These are phyloP conservation scores for Brachionus calyciflorus DNA, from an alignment of 1,140 invertebrate species.

Conservation along the genomic window DNA sequence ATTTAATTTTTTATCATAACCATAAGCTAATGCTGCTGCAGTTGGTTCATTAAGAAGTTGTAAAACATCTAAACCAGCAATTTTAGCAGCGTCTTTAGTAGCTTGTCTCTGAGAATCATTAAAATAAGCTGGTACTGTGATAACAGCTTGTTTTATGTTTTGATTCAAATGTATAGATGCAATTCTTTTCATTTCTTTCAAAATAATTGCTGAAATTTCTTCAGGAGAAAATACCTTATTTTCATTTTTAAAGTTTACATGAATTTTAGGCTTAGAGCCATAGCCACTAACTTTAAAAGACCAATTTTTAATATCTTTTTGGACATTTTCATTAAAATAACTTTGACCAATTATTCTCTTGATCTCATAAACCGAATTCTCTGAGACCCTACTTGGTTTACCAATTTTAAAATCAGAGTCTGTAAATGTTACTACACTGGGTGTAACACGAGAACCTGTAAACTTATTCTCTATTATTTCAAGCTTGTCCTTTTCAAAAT, in stretches of 20 bases:
- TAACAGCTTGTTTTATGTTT: conserved; percentile 65
- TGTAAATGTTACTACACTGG: conserved; percentile 60
- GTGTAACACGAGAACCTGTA: conserved; percentile 89
- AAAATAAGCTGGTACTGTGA: conserved; percentile 61
- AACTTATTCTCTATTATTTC: conserved; percentile 97
- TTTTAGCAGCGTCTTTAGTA: conserved; percentile 64
- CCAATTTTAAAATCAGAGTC: conserved; percentile 96
- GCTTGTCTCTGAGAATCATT: conserved; percentile 64
- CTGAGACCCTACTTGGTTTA: conserved; percentile 77
- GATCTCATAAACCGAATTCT: conserved; percentile 69
- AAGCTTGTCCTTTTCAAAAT: conserved; percentile 74
- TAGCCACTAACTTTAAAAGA: conserved; percentile 66
- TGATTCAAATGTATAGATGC: conserved; percentile 94
- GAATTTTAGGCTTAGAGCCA: conserved; percentile 69
- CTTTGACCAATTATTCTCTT: conserved; percentile 84
- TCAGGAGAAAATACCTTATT: conserved; percentile 82
- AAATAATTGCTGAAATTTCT: conserved; percentile 80
- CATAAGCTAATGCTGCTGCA: conserved; percentile 62
- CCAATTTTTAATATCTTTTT: conserved; percentile 88
- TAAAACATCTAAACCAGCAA: conserved; percentile 64
- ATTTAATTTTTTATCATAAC: conserved; percentile 59
- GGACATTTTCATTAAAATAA: conserved; percentile 85
- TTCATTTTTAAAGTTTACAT: conserved; percentile 78
- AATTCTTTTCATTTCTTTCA: conserved; percentile 84
- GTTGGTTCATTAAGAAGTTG: conserved; percentile 62